Conservation (phyloP, 2,888 invertebrate species). For the Bursaphelenchus okinawaensis region DNA sequence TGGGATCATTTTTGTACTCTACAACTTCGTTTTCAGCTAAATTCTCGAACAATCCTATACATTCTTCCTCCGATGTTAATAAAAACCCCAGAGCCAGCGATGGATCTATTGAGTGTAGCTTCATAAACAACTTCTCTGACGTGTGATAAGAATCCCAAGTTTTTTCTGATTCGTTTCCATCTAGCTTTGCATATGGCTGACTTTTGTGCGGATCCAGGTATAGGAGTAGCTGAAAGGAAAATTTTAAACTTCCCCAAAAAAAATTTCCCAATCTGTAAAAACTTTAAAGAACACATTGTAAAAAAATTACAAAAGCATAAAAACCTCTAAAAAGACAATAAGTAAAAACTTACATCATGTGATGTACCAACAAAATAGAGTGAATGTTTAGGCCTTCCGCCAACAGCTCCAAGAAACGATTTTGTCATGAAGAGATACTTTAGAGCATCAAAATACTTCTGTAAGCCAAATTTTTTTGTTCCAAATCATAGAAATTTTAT, state of each 20-base stretch:
- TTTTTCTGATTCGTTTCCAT: constrained; percentile 11
- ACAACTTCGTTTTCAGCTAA: neutral
- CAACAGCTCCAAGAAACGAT: constrained; percentile 82
- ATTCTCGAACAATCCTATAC: constrained; percentile 11
- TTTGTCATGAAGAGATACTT: constrained; percentile 17
- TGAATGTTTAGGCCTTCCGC: constrained; percentile 85
- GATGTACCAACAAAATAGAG: constrained; percentile 88
- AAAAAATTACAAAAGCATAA: no score
- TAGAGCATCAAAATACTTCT: constrained; percentile 22
- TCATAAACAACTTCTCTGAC: constrained; percentile 14
- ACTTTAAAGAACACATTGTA: no score
- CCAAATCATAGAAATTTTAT: no score
- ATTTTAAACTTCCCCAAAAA: no score
- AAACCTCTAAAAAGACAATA: no score
- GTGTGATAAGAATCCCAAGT: constrained; percentile 22
- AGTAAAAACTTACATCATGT: constrained; percentile 64
- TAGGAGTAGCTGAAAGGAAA: constrained; percentile 67
- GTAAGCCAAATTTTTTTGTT: no score
- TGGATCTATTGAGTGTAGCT: constrained; percentile 32
- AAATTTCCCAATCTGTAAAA: no score
- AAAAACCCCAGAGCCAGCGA: constrained; percentile 49
- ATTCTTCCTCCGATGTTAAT: constrained; percentile 22
- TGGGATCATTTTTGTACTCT: neutral
- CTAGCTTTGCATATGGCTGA: constrained; percentile 67
- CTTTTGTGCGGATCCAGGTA: constrained; percentile 90